Base-by-base conservation (phyloP, 2,113 vertebrate species). In the Nestor notabilis region DNA sequence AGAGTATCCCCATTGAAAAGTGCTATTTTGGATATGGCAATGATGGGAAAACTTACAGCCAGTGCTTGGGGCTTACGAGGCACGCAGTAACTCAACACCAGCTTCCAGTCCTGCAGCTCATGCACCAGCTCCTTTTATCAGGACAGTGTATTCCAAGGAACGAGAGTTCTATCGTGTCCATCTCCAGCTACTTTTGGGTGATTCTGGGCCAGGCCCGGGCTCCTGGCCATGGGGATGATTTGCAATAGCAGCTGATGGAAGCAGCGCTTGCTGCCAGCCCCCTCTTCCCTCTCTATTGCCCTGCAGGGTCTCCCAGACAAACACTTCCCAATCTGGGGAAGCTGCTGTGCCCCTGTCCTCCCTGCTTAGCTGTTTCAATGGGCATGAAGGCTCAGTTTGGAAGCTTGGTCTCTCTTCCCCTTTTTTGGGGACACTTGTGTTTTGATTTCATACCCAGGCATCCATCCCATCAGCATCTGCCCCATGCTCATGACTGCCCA, bases 381-480 rank as follows among this genome's bases (percentile, higher is more conserved):
- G 7, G 19, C 20, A 33, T 35, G 72, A 74, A 46, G 39, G 25
- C 39, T 69, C 27, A 28, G 8, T 46, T 90, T 65, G 35, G 74
- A 88, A 76, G 7, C 25, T 69, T 58, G 7, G 3, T 70, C 9
- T 82, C 72, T 41, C 5, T 92, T 75, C 7, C 53, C 2, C 53
- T 9, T 24, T 11, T 87, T 21, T 75, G 43, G 27, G 72, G 31
- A 20, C 7, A 28, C 1, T 35, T 44, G 7, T 7, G 2, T 58
- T 84, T 82, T 64, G 5, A 55, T 89, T 79, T 84, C 18, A 5
- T 31, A 33, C 49, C 44, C 29, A 60, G 33, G 16, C 31, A 49
- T 9, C 14, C 1, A 0, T 52, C 43, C 28, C n/a, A 63, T n/a
- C 8, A 44, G 6, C 8, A 16, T n/a, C n/a, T 61, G 24, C 55